Evolutionary conservation across 2,797 vertebrate species (phyloP), one percentile per base, ranked within the genome.

Genomic region (Hydrolagus colliei): DNA sequence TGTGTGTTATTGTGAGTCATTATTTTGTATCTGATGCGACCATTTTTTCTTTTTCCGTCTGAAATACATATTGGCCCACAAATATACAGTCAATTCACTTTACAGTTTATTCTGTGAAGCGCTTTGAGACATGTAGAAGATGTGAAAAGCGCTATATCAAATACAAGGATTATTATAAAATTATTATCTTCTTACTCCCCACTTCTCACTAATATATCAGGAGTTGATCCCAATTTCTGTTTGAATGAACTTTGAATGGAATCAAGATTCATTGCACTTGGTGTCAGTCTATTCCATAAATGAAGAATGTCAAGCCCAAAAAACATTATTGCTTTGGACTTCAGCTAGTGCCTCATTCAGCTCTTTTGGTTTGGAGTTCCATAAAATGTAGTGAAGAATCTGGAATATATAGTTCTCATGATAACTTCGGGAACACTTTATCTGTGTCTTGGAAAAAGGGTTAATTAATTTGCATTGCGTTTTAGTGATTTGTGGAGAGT

Each of bases 281-380:
- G 41, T 74, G 32, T 27, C 73, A 74, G 13, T 41, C 73, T 74
- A 32, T 74, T 74, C 73, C 73, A 75, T 75, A 52, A 75, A 52
- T 75, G 35, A 74, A 18, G 41, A 52, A 52, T 6, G 2, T 52
- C 3, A 52, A 52, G 41, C 41, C 2, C 41, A 52, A 52, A 52
- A 52, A 52, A 52, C 2, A 5, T 75, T 75, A 75, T 75, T 75
- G 6, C 32, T 75, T 75, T 16, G 18, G 41, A 18, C 7, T 75
- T 18, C 16, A 75, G 73, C 73, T 14, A 41, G 35, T 75, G 73
- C 14, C 35, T 41, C 41, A 6, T 52, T 52, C 41, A 52, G 41
- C 41, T 52, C 41, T 52, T 52, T 52, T 52, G 41, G 41, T 6
- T 52, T 52, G 41, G 41, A 52, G 41, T 52, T 52, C 41, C 41